These are phyloP conservation scores for Taenioides sp. DNA, from an alignment of 2,797 vertebrate species.

Conservation along the genomic window DNA sequence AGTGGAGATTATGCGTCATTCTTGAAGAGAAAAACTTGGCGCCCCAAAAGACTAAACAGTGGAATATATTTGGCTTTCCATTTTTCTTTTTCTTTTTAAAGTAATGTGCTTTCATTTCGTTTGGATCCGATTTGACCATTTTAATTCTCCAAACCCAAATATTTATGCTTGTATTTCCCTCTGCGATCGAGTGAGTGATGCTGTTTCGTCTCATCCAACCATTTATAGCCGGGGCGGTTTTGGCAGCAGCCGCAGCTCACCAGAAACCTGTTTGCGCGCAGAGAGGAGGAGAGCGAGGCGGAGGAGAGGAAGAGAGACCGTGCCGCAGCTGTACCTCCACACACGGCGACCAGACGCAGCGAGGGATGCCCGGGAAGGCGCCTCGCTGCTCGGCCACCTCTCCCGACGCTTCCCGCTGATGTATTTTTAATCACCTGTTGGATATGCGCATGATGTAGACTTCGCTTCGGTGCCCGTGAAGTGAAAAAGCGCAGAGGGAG, in stretches of 20 bases:
- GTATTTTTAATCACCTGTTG: constrained; percentile 41
- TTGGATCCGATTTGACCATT: too few species aligned
- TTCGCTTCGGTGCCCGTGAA: constrained; percentile 13
- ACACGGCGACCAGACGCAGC: background rate
- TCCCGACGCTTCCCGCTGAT: background rate
- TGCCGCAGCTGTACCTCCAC: background rate
- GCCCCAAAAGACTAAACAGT: too few species aligned
- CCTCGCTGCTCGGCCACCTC: background rate
- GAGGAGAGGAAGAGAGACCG: background rate
- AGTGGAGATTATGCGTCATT: too few species aligned
- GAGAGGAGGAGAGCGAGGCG: background rate
- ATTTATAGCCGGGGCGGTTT: constrained; percentile 3
- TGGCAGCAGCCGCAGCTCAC: background rate
- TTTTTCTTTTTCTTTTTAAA: too few species aligned
- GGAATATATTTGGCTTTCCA: too few species aligned
- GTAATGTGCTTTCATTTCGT: too few species aligned
- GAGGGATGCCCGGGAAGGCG: background rate
- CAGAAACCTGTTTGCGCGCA: constrained; percentile 7
- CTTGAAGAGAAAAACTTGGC: too few species aligned
- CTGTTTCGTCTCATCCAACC: background rate
- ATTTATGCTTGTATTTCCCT: background rate
- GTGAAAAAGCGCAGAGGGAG: background rate
- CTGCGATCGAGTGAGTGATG: background rate
- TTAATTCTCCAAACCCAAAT: background rate
- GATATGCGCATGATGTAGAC: constrained; percentile 28